A percentile compares a stretch with the other conserved stretches of the same genome.
Evolutionary conservation across 2,888 invertebrate genomes (phyloP).

Genomic region (Chrysotoxum bicinctum): DNA sequence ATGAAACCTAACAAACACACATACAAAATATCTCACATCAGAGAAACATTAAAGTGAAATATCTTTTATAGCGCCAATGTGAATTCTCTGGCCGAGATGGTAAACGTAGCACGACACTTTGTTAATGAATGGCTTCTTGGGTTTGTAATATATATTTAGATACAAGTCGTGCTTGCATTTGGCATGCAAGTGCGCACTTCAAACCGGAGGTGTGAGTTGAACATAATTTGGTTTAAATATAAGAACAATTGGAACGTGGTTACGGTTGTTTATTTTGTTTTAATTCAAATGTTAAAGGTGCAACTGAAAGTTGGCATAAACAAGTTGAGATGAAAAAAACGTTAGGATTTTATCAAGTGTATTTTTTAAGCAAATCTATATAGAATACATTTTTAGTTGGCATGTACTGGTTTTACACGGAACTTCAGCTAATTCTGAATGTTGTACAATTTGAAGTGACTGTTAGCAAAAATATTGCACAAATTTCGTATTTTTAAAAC

Average conservation of each 20-base stretch:
- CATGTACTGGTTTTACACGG: no score
- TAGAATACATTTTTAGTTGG: no score
- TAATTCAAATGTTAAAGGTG: background rate
- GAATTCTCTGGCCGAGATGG: background rate
- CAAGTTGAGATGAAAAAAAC: background rate
- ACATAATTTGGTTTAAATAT: conserved; percentile 33
- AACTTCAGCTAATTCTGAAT: no score
- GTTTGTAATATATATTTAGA: background rate
- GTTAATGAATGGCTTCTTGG: conserved; percentile 50
- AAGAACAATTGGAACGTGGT: conserved; percentile 27
- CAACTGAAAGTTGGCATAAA: background rate
- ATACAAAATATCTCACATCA: background rate
- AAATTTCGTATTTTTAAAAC: no score
- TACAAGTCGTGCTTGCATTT: conserved; percentile 31
- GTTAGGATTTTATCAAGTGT: background rate
- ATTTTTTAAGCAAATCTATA: background rate
- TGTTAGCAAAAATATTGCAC: no score
- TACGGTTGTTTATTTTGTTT: background rate
- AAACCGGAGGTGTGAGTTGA: conserved; percentile 19
- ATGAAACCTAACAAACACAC: background rate
- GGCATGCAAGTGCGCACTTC: conserved; percentile 54
- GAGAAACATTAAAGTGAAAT: conserved; percentile 24
- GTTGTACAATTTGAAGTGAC: no score
- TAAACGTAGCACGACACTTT: conserved; percentile 41
- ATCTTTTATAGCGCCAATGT: conserved; percentile 27